Conservation (phyloP, 2,888 invertebrate species). For the Ptychoptera contaminata region DNA sequence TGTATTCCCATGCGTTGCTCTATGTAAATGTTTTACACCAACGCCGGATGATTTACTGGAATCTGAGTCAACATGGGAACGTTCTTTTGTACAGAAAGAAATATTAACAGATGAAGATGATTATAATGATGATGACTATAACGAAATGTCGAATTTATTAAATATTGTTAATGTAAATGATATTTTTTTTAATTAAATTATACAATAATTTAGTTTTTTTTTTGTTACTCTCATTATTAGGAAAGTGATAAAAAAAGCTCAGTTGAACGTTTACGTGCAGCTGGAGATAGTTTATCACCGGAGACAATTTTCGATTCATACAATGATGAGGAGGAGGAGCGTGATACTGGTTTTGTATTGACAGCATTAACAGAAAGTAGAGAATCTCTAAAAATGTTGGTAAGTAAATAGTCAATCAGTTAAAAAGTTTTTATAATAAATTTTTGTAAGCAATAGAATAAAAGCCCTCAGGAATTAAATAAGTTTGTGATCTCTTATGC, state of each 20-base stretch:
- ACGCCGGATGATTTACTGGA: conserved; percentile 16
- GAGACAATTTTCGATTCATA: conserved; percentile 1
- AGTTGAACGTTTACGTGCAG: not conserved
- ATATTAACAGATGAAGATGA: not conserved
- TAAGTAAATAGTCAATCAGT: conserved; percentile 8
- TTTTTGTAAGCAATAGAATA: no score
- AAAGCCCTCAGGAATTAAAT: no score
- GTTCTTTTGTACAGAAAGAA: conserved; percentile 11
- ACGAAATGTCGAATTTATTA: conserved; percentile 1
- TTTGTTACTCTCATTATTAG: no score
- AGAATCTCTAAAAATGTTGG: conserved; percentile 13
- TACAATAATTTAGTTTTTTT: not conserved
- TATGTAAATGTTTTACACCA: conserved; percentile 19
- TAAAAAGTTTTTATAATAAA: no score
- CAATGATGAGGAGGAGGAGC: conserved; percentile 13
- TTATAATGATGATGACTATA: not conserved
- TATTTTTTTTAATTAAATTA: not conserved
- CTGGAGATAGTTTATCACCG: not conserved
- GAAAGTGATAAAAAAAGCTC: not conserved
- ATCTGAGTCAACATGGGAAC: conserved; percentile 15
- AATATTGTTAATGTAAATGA: not conserved
- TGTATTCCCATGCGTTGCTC: conserved; percentile 16
- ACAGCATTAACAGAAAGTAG: conserved; percentile 15
- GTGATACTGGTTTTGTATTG: conserved; percentile 14
- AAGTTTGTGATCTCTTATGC: no score